These are phyloP conservation scores for Platysteira castanea DNA, from an alignment of 2,113 vertebrate genomes.

Conservation along the genomic window DNA sequence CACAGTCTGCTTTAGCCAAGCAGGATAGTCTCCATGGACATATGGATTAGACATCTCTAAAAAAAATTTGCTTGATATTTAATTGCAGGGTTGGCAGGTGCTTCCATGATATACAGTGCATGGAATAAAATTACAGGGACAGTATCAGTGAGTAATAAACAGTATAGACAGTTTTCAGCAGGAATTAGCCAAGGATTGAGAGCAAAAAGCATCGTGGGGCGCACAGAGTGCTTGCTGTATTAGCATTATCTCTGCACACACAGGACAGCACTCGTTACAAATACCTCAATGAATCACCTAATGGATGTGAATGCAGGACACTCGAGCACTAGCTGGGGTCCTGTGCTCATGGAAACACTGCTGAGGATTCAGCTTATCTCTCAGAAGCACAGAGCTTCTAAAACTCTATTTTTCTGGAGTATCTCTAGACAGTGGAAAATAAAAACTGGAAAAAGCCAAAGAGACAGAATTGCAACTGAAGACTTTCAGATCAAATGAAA, in stretches of 20 bases:
- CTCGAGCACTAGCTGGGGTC: neutral
- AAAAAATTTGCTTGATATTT: neutral
- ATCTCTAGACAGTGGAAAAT: neutral
- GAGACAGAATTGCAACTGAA: neutral
- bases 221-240: neutral
- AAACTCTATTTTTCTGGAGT: neutral
- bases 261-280: neutral
- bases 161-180: neutral
- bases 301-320: neutral
- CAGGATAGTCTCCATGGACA: neutral
- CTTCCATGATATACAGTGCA: neutral
- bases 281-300: conserved; percentile 37
- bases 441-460: neutral
- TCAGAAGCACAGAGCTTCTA: conserved; percentile 15
- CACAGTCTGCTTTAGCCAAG: neutral
- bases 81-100: neutral
- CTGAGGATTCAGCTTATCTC: conserved; percentile 3
- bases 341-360: conserved; percentile 4
- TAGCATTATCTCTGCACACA: conserved; percentile 36
- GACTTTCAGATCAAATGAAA: neutral
- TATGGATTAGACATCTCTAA: neutral
- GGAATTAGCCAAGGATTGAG: conserved; percentile 9
- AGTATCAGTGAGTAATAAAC: neutral
- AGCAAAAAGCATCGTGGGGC: neutral
- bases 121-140: neutral